These are phyloP conservation scores for Apamea epomidion DNA, from an alignment of 2,888 invertebrate species.

Conservation along the genomic window DNA sequence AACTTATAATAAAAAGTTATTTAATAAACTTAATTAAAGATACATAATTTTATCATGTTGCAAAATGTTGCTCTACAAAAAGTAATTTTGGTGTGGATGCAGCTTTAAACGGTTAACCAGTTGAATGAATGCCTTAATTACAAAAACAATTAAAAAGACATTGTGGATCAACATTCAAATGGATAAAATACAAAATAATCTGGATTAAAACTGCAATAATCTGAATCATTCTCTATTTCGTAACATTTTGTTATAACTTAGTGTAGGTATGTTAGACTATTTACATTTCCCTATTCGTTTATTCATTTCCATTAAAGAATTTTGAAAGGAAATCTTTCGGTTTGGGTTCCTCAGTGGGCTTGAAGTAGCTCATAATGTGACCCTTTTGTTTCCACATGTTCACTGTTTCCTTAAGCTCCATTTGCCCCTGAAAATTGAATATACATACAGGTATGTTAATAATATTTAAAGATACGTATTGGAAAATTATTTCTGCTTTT, in stretches of 20 bases:
- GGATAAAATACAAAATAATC: not conserved
- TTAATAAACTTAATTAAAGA: not conserved
- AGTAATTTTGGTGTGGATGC: not conserved
- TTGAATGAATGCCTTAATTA: not conserved
- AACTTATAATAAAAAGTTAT: not conserved
- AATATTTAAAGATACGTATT: not conserved
- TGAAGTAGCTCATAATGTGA: slow-evolving; percentile 96
- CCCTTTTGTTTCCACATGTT: slow-evolving; percentile 97
- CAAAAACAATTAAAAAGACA: not conserved
- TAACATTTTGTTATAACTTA: slow-evolving; percentile 67
- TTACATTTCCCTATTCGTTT: slow-evolving; percentile 71
- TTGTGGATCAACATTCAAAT: not conserved
- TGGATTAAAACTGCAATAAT: slow-evolving; percentile 49
- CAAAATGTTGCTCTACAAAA: not conserved
- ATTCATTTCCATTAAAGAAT: slow-evolving; percentile 94
- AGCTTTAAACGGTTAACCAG: not conserved
- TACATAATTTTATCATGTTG: not conserved
- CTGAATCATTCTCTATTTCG: slow-evolving; percentile 66
- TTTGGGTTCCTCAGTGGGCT: slow-evolving; percentile 95
- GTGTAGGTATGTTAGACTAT: slow-evolving; percentile 64
- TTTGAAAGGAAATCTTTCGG: slow-evolving; percentile 98
- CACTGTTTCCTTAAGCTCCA: slow-evolving; percentile 97
- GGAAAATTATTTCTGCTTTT: not conserved
- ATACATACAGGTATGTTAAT: not conserved
- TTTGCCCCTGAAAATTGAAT: slow-evolving; percentile 94